A percentile compares a stretch with the other conserved stretches of the same genome.
These are phyloP conservation scores for Bombus vancouverensis DNA, from an alignment of 1,140 invertebrate genomes.

Conservation along the genomic window DNA sequence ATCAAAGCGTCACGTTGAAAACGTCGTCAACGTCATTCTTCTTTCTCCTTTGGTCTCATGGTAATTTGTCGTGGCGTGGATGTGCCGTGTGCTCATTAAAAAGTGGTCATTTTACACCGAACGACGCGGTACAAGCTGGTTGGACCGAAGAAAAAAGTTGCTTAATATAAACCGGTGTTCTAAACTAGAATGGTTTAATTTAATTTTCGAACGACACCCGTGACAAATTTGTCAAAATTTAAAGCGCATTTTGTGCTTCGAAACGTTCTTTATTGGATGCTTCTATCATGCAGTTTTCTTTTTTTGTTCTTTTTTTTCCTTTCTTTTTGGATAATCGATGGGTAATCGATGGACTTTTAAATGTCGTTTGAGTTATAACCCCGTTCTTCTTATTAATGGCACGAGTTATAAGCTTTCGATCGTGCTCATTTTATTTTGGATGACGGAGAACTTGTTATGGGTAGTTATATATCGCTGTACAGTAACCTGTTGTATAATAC, in stretches of 20 bases:
- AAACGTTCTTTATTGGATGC: not conserved
- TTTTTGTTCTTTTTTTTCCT: too few relatives aligned
- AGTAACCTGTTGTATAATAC: not conserved
- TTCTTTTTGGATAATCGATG: not conserved
- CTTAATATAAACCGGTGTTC: too few relatives aligned
- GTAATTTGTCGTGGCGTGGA: slow-evolving; percentile 22
- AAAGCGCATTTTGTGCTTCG: too few relatives aligned
- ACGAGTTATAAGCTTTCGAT: too few relatives aligned
- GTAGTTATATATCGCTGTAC: not conserved
- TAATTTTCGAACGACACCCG: not conserved
- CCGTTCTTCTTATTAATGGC: too few relatives aligned
- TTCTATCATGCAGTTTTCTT: not conserved
- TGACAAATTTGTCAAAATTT: not conserved
- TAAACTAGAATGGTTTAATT: not conserved
- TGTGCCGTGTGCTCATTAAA: not conserved
- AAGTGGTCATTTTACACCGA: not conserved
- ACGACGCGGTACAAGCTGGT: not conserved
- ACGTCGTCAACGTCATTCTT: slow-evolving; percentile 3
- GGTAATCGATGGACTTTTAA: not conserved
- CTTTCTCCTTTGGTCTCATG: not conserved
- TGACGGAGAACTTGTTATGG: too few relatives aligned
- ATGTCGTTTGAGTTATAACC: not conserved
- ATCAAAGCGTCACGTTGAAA: slow-evolving; percentile 28
- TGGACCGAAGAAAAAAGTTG: not conserved
- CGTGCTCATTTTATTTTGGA: too few relatives aligned